Percentiles rank a stretch among this genome's conserved stretches.
These are phyloP conservation scores for Sarcoramphus papa DNA, from an alignment of 2,797 vertebrate species.

Conservation along the genomic window DNA sequence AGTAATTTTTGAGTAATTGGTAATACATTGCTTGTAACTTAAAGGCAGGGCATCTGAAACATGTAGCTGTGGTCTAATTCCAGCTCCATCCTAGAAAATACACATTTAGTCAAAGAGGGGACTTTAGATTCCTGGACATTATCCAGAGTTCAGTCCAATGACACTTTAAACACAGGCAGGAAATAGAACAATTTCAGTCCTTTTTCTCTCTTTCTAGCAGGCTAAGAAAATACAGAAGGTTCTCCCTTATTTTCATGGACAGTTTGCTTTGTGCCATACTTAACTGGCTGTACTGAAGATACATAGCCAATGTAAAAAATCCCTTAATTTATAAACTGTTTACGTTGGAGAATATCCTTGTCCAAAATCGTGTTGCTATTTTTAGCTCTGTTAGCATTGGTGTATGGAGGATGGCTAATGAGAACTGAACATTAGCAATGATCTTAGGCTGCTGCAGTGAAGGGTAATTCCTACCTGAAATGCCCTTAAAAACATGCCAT, in stretches of 20 bases:
- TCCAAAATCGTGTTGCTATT: neutral
- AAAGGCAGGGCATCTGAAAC: neutral
- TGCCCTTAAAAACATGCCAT: neutral
- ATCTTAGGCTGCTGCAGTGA: neutral
- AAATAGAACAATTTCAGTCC: neutral
- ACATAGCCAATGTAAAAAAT: neutral
- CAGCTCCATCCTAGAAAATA: neutral
- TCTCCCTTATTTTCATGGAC: neutral
- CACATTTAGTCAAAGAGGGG: neutral
- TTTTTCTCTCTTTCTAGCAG: neutral
- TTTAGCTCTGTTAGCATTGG: neutral
- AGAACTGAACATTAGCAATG: neutral
- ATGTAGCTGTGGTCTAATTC: neutral
- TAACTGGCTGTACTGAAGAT: neutral
- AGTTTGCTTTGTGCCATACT: neutral
- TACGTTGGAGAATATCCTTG: neutral
- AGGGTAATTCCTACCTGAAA: neutral
- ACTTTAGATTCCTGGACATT: neutral
- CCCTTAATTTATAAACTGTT: neutral
- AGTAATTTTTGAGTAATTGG: neutral
- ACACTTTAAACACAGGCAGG: neutral
- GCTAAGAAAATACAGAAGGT: neutral
- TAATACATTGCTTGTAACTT: neutral
- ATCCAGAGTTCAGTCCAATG: neutral
- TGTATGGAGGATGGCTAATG: neutral